A percentile compares a stretch with the other conserved stretches of the same genome.
These are phyloP conservation scores for Craniophora ligustri DNA, from an alignment of 2,888 invertebrate species.

Conservation along the genomic window DNA sequence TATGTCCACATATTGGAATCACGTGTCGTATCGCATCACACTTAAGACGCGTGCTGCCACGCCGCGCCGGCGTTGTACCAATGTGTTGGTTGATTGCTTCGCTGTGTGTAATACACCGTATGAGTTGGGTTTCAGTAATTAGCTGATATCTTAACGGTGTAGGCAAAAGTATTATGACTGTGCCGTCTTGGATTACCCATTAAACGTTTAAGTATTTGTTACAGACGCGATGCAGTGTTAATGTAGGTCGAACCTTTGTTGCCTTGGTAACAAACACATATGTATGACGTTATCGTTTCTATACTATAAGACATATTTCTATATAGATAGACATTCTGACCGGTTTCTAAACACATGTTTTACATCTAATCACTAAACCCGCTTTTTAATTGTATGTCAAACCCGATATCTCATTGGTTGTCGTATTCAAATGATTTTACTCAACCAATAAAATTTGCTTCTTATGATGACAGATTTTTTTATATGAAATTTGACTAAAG, in stretches of 20 bases:
- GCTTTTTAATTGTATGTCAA: no score
- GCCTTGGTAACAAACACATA: conserved; percentile 4
- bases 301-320: background rate
- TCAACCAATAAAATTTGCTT: background rate
- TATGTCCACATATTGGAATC: conserved; percentile 57
- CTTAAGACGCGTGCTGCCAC: conserved; percentile 66
- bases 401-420: no score
- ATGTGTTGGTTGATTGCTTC: conserved; percentile 50
- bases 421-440: background rate
- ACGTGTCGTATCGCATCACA: conserved; percentile 69
- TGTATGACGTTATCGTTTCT: background rate
- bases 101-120: conserved; percentile 20
- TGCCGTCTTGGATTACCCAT: conserved; percentile 31
- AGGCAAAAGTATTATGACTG: conserved; percentile 30
- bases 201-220: conserved; percentile 28
- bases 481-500: no score
- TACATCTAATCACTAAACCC: background rate
- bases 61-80: conserved; percentile 44
- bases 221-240: conserved; percentile 11
- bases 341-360: background rate
- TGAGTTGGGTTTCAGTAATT: conserved; percentile 59
- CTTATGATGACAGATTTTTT: background rate
- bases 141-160: conserved; percentile 48
- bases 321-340: no score
- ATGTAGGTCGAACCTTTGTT: conserved; percentile 6